Evolutionary conservation across 2,113 vertebrate genomes (phyloP), one percentile per base, ranked within the genome.

Genomic region (Rhineura floridana): DNA sequence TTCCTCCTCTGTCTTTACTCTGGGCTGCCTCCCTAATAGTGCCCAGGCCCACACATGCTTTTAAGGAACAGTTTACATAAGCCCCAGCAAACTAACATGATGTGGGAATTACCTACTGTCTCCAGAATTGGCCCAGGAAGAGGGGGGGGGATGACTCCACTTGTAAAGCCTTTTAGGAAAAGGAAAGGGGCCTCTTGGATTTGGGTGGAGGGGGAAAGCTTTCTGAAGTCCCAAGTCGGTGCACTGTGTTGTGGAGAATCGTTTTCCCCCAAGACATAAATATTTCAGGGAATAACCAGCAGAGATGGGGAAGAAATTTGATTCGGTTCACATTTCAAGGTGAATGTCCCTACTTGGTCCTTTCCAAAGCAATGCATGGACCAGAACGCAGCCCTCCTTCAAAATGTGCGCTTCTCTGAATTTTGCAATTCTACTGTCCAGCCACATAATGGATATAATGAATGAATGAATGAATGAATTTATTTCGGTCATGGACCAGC

Each of bases 71-170:
- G 67, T 88, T 93, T 88, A 85, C 92, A 94, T 81, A 83, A 94
- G 88, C 87, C 92, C 94, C 90, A 91, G 93, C 84, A 91, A 90
- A 95, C n/a, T 63, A 44, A 72, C 62, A 85, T 91, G 90, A 82
- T 82, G 73, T 76, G 55, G 82, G 83, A 48, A 77, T 63, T 81
- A 36, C 88, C 78, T 15, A 0, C 42, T 0, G 0, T 62, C 79
- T 39, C 69, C 73, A 8, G 25, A 67, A 33, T 42, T 0, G 17
- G 33, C 21, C 33, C 67, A 70, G 65, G 82, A 72, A 72, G 67
- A 69, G 2, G 67, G 67, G 23, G 67, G 67, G 23, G 21, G 25
- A 65, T 9, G 19, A 3, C 19, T 83, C 63, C 15, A 36, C 46
- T 72, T 84, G 17, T 25, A 23, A 83, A 70, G 46, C 7, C 28